These are phyloP conservation scores for Lasius platythorax DNA, from an alignment of 2,888 invertebrate species.

Conservation along the genomic window DNA sequence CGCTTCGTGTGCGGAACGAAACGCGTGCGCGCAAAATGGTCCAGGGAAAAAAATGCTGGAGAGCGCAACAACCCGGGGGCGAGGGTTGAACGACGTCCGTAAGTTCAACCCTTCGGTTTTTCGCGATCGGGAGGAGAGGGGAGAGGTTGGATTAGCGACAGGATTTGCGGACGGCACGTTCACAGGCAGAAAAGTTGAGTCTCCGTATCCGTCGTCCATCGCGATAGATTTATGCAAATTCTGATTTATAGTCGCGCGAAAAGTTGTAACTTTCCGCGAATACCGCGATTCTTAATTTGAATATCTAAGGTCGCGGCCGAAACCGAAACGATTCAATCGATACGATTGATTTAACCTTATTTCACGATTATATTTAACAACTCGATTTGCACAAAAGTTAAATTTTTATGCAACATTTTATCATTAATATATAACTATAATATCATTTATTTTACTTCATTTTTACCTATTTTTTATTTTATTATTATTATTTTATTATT, in stretches of 20 bases:
- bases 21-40: conserved; percentile 69
- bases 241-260: neutral
- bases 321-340: neutral
- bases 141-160: conserved; percentile 33
- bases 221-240: conserved; percentile 32
- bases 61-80: conserved; percentile 6
- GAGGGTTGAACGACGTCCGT: conserved; percentile 61
- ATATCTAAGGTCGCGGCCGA: conserved; percentile 10
- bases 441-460: no score
- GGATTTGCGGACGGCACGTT: conserved; percentile 48
- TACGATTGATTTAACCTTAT: neutral
- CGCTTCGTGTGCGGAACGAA: conserved; percentile 41
- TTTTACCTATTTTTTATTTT: no score
- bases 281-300: conserved; percentile 2
- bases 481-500: no score
- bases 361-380: neutral
- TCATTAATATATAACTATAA: no score
- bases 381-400: neutral
- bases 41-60: conserved; percentile 43
- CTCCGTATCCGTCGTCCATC: conserved; percentile 3
- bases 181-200: conserved; percentile 24
- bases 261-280: neutral
- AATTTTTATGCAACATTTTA: neutral
- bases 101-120: conserved; percentile 69
- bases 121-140: conserved; percentile 48